Base-by-base conservation (phyloP, 2,797 vertebrate genomes). In the Acipenser ruthenus region DNA sequence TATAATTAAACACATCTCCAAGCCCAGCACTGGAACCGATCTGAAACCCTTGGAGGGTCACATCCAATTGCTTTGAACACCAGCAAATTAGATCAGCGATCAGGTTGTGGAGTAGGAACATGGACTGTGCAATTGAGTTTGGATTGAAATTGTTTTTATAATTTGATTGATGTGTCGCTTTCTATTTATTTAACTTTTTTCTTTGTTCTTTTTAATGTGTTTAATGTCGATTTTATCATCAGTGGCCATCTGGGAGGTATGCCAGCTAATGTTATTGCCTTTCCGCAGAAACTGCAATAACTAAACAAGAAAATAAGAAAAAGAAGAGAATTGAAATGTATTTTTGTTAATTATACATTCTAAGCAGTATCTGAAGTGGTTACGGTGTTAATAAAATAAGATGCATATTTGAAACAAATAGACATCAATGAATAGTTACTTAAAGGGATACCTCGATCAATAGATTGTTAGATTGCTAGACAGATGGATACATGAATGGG, bases 1-100 rank as follows among this genome's bases (percentile, higher is more conserved):
- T 72, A 69, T 65, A 75, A 77, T 73, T 56, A 75, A 81, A 78
- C 65, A 74, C 60, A 80, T 78, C 73, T 63, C 71, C 76, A 72
- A 77, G 82, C 76, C 73, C 70, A 81, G 80, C 78, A 79, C 62
- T 64, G 61, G 60, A 56, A 68, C 66, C 66, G 67, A 69, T 68
- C 64, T 62, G 50, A 71, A 74, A 65, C 67, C 79, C 77, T 68
- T 62, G 63, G 79, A 77, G 74, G 79, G 64, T 68, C 63, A 6
- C 55, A 56, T 64, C 4, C 47, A 13, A 65, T 62, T 7, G 3
- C 68, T 75, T 71, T 80, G 73, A 80, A 78, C 65, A 72, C 61
- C 67, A 65, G 62, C 79, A 77, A 75, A 76, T 75, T 62, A 77
- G 68, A 79, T 79, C 70, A 73, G 69, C 69, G 53, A 64, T 62